Evolutionary conservation across 2,888 invertebrate species (phyloP).

Genomic region (Lucinisca nassula): DNA sequence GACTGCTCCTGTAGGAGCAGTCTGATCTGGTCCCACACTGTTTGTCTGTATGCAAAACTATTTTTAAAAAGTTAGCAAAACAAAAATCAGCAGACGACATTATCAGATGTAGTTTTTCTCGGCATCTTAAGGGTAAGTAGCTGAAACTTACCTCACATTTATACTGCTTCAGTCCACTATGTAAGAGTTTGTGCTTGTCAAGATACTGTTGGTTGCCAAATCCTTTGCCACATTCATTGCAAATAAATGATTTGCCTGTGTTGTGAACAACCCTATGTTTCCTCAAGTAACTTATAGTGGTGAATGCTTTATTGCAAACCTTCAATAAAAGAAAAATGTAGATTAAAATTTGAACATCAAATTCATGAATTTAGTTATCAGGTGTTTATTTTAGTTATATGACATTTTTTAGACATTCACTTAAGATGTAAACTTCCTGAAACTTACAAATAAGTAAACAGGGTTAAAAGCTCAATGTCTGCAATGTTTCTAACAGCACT

Average conservation of each 20-base stretch:
- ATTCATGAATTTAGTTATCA: background rate
- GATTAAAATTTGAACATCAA: background rate
- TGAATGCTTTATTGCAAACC: background rate
- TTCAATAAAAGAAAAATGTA: background rate
- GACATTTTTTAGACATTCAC: background rate
- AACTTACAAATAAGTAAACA: no score
- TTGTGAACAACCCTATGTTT: background rate
- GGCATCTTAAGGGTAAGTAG: no score
- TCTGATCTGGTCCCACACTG: no score
- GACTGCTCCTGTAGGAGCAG: no score
- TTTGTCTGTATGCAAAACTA: no score
- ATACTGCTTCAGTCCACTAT: background rate
- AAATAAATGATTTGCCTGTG: background rate
- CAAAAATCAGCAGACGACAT: no score
- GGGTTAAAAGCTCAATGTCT: no score
- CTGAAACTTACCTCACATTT: background rate
- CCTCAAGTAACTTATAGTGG: background rate
- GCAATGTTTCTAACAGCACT: no score
- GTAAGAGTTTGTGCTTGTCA: background rate
- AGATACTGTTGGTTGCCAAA: background rate
- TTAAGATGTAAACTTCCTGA: background rate
- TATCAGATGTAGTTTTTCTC: no score
- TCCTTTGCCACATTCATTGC: background rate
- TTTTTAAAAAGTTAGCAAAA: no score
- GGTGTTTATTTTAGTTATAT: background rate